phyloP scores from a whole-genome alignment of 92 coral and sea anemone genomes.

The Porites evermanni region DNA sequence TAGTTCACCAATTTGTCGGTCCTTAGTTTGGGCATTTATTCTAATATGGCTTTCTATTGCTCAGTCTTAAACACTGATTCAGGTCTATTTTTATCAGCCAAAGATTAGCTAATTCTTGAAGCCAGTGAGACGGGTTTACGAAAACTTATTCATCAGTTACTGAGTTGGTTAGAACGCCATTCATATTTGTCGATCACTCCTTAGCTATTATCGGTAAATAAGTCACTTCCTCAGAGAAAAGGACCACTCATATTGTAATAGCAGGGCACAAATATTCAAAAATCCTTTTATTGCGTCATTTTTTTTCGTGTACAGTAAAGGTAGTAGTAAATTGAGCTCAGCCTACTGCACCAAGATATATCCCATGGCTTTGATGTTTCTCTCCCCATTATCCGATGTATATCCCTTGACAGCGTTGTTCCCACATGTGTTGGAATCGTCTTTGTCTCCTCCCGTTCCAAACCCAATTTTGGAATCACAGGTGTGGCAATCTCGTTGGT shows the following conservation, averaged over 20 bases:
- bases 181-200: not conserved
- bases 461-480: not conserved
- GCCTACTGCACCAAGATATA: not conserved
- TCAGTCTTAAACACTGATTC: too few relatives aligned
- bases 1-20: too few relatives aligned
- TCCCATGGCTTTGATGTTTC: not conserved
- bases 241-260: not conserved
- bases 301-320: not conserved
- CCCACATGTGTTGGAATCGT: not conserved
- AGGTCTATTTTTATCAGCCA: too few relatives aligned
- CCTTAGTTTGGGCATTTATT: too few relatives aligned
- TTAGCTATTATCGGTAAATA: too few relatives aligned
- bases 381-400: not conserved
- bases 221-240: rapidly evolving
- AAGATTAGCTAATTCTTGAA: too few relatives aligned
- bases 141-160: too few relatives aligned
- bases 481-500: rapidly evolving
- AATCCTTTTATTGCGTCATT: not conserved
- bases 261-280: not conserved
- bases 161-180: too few relatives aligned
- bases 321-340: not conserved
- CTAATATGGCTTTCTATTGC: too few relatives aligned
- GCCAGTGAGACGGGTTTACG: too few relatives aligned
- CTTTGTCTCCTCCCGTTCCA: not conserved
- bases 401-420: not conserved